Base-by-base conservation (phyloP, 1,140 invertebrate species). In the Atta cephalotes region DNA sequence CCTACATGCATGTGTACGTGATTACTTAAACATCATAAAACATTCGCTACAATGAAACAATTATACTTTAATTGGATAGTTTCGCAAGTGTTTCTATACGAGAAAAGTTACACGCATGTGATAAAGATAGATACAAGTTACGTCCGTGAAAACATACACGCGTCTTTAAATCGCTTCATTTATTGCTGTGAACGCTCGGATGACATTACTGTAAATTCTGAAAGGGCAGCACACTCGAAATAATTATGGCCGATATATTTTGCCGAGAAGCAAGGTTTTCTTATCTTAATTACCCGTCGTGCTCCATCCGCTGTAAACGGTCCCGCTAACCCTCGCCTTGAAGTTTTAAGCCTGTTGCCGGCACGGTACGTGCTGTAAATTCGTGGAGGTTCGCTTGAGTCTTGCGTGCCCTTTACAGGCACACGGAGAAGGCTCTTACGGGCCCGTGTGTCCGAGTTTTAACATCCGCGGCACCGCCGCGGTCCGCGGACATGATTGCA, bases 401-500 rank as follows among this genome's bases (percentile, higher is more conserved):
- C 76, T 88, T 90, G 89, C 89, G 89, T 90, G 89, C 89, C 89
- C 89, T 91, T 90, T 91, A 88, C 85, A 79, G 89, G 87, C 86
- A 45, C 51, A 60, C 74, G 16, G 84, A 62, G 63, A 66, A 21
- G 21, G 21, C 88, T 89, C 89, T 90, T 78, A 81, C 85, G 76
- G 88, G 86, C 53, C 85, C 60, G n/a, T 88, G 89, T 81, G 77
- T 88, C 72, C 65, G 78, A 90, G 87, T 91, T 91, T 91, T 89
- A 91, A 91, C 89, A 89, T 84, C 58, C 90, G 79, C 85, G 87
- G 89, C 88, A 88, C 72, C 82, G 90, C 66, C 25, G 77, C 70
- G 89, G 85, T 89, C 85, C 91, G 91, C 92, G 92, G 91, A 93
- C 93, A 94, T 93, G 93, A 94, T 93, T 93, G 93, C 93, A 94